Conservation (phyloP, 2,888 invertebrate species). For the Sclerodermus sp. region DNA sequence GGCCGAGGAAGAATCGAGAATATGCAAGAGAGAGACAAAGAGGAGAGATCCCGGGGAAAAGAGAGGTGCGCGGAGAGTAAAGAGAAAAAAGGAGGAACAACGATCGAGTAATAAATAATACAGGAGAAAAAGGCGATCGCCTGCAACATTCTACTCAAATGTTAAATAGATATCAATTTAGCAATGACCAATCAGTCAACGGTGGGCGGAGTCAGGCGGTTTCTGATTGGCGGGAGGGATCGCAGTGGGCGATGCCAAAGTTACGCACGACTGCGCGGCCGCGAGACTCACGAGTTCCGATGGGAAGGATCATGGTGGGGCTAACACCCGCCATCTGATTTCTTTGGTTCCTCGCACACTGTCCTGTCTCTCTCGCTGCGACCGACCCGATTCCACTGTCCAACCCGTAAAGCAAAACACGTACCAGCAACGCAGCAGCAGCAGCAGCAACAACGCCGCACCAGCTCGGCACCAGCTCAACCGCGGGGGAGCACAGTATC, state of each 20-base stretch:
- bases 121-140: constrained; percentile 52
- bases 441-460: too few species aligned
- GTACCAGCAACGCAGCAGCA: too few species aligned
- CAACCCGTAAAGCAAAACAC: too few species aligned
- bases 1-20: too few species aligned
- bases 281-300: constrained; percentile 2
- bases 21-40: constrained; percentile 20
- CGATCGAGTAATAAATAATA: constrained; percentile 50
- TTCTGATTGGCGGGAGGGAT: constrained; percentile 15
- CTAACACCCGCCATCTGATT: too few species aligned
- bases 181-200: constrained; percentile 31
- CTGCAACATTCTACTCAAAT: constrained; percentile 54
- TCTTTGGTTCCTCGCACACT: not conserved
- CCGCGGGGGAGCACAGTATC: too few species aligned
- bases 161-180: constrained; percentile 58
- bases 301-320: too few species aligned
- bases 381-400: not conserved
- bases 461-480: too few species aligned
- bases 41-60: constrained; percentile 27
- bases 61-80: constrained; percentile 24
- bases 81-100: constrained; percentile 28
- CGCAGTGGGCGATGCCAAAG: constrained; percentile 19
- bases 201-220: constrained; percentile 24
- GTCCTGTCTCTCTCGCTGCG: not conserved
- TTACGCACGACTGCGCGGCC: constrained; percentile 13